Evolutionary conservation across 2,888 invertebrate genomes (phyloP).

Genomic region (Drosophila histrio): DNA sequence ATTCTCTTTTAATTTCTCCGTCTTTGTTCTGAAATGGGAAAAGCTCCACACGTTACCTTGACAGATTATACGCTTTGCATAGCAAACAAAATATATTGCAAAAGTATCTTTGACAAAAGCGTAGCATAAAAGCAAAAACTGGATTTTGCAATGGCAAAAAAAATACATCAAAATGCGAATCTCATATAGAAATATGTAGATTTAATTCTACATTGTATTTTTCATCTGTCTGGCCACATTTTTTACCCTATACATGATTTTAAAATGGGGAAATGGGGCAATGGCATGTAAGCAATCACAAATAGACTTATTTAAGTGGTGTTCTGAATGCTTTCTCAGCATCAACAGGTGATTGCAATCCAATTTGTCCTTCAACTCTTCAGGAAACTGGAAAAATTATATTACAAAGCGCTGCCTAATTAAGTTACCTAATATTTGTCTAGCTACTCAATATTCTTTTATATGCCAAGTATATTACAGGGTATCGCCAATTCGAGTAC

Average conservation of each 20-base stretch:
- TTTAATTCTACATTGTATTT: neutral
- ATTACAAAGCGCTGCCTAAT: neutral
- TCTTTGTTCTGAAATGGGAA: neutral
- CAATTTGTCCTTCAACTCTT: neutral
- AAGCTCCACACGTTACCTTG: conserved; percentile 17
- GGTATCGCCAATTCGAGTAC: neutral
- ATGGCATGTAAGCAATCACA: neutral
- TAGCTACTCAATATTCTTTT: neutral
- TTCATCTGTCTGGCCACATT: neutral
- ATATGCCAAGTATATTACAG: too few relatives aligned
- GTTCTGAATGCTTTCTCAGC: neutral
- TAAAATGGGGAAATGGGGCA: too few relatives aligned
- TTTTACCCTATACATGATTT: neutral
- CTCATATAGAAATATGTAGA: neutral
- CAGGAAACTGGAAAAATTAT: neutral
- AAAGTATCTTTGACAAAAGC: conserved; percentile 26
- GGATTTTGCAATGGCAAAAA: conserved; percentile 30
- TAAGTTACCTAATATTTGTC: neutral
- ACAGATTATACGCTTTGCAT: conserved; percentile 29
- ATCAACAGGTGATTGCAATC: neutral
- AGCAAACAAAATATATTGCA: neutral
- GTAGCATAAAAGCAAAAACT: conserved; percentile 18
- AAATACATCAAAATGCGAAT: conserved; percentile 1
- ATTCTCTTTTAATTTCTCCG: neutral
- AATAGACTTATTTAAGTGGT: neutral